These are phyloP conservation scores for Malthinus seriepunctatus DNA, from an alignment of 2,888 invertebrate species.

Conservation along the genomic window DNA sequence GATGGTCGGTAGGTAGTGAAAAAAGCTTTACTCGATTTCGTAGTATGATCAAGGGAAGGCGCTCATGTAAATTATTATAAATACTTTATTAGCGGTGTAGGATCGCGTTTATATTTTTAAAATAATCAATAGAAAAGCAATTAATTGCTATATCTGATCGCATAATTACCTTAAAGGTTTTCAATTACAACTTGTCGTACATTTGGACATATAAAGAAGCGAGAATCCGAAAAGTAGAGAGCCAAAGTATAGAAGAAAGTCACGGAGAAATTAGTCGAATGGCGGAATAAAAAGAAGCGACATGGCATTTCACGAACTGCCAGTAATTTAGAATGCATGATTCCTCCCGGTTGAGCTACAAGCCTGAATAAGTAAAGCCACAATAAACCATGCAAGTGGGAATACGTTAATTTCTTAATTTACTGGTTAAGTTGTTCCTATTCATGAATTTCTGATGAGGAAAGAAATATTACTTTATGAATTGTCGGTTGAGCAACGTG, in stretches of 20 bases:
- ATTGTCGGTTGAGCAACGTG: constrained; percentile 49
- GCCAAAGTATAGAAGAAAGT: constrained; percentile 18
- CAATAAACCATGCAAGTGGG: constrained; percentile 56
- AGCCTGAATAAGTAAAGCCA: constrained; percentile 52
- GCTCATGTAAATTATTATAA: no score
- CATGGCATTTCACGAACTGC: constrained; percentile 51
- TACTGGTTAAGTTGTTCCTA: constrained; percentile 53
- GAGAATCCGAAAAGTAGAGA: background rate
- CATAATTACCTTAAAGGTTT: constrained; percentile 7
- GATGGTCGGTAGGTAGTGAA: no score
- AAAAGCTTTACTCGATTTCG: no score
- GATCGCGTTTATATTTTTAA: no score
- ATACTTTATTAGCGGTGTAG: no score
- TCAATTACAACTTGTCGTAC: constrained; percentile 8
- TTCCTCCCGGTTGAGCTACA: constrained; percentile 47
- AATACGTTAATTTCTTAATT: constrained; percentile 58
- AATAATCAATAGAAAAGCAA: background rate
- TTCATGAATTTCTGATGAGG: constrained; percentile 52
- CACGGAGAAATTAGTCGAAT: constrained; percentile 25
- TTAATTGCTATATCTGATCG: constrained; percentile 3
- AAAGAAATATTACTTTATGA: constrained; percentile 53
- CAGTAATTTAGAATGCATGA: constrained; percentile 52
- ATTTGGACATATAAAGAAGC: constrained; percentile 4
- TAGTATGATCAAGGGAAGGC: no score
- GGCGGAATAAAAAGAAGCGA: constrained; percentile 35